These are phyloP conservation scores for Nesometra sesokonis DNA, from an alignment of 35 echinoderm and acorn worm species.

Conservation along the genomic window DNA sequence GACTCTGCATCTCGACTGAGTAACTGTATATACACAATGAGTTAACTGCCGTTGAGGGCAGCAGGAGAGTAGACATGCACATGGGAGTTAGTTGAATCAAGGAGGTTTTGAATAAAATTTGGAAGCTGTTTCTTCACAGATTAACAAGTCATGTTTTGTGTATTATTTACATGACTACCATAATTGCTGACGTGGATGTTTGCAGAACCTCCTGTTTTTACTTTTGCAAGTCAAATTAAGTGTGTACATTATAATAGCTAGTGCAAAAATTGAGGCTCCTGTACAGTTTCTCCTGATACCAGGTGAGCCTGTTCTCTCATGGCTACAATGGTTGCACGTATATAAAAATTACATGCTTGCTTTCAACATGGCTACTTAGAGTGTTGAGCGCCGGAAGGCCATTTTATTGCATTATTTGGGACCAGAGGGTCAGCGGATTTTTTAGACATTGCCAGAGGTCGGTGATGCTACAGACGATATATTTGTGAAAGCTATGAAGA, in stretches of 20 bases:
- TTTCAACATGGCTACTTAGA: not conserved
- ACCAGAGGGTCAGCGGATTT: slow-evolving; percentile 52
- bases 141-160: too few relatives aligned
- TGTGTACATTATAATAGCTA: not conserved
- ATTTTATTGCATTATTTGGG: slow-evolving; percentile 49
- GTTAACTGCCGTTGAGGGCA: too few relatives aligned
- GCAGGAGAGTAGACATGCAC: too few relatives aligned
- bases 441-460: slow-evolving; percentile 2
- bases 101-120: too few relatives aligned
- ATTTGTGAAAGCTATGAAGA: not conserved
- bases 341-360: slow-evolving; percentile 50
- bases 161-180: not conserved
- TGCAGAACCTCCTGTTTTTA: not conserved
- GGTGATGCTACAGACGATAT: not conserved
- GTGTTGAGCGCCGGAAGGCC: slow-evolving; percentile 21
- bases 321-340: slow-evolving; percentile 21
- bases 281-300: slow-evolving; percentile 35
- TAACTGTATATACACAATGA: too few relatives aligned
- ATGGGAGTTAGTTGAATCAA: too few relatives aligned
- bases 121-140: too few relatives aligned
- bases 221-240: not conserved
- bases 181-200: not conserved
- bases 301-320: slow-evolving; percentile 36
- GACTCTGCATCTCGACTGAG: too few relatives aligned
- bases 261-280: not conserved